Conservation (phyloP, 2,888 invertebrate species). For the Penaeus monodon region DNA sequence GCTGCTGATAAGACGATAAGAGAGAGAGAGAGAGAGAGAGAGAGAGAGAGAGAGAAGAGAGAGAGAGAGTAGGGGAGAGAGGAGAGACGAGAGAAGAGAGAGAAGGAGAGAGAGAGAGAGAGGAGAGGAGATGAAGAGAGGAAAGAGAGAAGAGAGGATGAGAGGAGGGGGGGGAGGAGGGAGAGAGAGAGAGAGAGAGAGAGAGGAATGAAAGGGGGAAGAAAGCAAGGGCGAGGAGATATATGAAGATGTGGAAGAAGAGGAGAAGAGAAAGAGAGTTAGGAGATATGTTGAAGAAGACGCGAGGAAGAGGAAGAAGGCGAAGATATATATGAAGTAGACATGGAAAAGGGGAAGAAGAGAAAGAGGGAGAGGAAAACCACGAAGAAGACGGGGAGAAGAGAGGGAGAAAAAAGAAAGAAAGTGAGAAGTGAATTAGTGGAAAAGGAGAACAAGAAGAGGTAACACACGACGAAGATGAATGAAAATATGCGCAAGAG, state of each 20-base stretch:
- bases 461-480: too few relatives aligned
- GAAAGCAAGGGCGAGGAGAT: background rate
- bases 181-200: background rate
- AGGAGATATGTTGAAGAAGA: too few relatives aligned
- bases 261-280: background rate
- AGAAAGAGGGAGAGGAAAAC: background rate
- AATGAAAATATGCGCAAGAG: too few relatives aligned
- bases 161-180: background rate
- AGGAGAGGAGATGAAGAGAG: background rate
- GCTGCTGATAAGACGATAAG: slow-evolving; percentile 36
- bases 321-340: background rate
- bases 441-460: too few relatives aligned
- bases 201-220: background rate
- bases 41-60: background rate
- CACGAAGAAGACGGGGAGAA: too few relatives aligned
- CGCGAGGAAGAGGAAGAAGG: background rate
- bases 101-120: slow-evolving; percentile 2
- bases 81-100: background rate
- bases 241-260: background rate
- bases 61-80: background rate
- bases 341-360: background rate
- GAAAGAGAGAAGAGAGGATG: background rate
- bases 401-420: too few relatives aligned
- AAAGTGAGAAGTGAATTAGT: too few relatives aligned
- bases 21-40: background rate